A percentile compares a stretch with the other conserved stretches of the same genome.
Conservation (phyloP, 2,888 invertebrate genomes). For the Stenolophus ochropezus region DNA sequence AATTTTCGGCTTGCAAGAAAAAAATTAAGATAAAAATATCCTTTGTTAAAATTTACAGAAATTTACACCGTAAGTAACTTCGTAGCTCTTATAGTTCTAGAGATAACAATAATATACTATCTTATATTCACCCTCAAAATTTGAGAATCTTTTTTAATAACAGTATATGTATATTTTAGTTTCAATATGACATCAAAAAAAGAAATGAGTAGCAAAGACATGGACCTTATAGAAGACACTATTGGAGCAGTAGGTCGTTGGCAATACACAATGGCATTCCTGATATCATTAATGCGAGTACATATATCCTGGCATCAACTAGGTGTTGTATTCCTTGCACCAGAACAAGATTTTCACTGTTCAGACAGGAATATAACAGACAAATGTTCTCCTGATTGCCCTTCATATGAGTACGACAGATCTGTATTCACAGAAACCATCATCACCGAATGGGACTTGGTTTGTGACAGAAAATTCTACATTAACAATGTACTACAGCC, state of each 20-base stretch:
- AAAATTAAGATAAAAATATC: no score
- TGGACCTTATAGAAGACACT: conserved; percentile 72
- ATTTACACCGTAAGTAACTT: neutral
- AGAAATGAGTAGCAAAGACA: neutral
- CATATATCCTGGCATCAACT: conserved; percentile 77
- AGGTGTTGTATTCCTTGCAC: conserved; percentile 77
- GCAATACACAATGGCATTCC: conserved; percentile 74
- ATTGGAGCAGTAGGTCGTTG: conserved; percentile 78
- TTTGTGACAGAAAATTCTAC: conserved; percentile 76
- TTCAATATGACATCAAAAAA: neutral
- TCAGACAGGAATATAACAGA: conserved; percentile 66
- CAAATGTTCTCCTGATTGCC: conserved; percentile 47
- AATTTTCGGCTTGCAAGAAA: no score
- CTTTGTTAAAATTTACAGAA: no score
- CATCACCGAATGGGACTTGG: conserved; percentile 78
- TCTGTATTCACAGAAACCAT: conserved; percentile 76
- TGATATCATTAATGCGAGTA: conserved; percentile 74
- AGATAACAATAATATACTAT: neutral
- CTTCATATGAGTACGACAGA: conserved; percentile 73
- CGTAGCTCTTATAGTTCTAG: neutral
- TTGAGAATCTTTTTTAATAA: no score
- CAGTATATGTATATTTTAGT: no score
- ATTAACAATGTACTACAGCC: conserved; percentile 76
- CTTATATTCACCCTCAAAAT: neutral
- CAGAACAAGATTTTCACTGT: conserved; percentile 74